A percentile compares a stretch with the other conserved stretches of the same genome.
phyloP scores from a whole-genome alignment of 2,113 vertebrate genomes.

The Lampris incognitus region DNA sequence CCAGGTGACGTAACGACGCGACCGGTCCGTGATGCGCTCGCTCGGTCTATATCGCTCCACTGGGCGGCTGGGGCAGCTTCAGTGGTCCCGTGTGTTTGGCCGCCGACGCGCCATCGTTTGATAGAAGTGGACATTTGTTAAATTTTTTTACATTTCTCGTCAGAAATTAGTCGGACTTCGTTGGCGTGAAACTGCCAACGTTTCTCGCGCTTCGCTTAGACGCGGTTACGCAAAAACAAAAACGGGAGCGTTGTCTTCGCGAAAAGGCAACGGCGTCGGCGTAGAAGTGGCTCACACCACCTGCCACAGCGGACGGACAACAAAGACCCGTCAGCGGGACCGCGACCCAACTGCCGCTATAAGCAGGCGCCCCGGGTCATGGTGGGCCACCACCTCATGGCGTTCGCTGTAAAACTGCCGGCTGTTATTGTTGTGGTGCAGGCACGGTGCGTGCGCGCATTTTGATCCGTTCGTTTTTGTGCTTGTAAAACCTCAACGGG shows the following conservation, averaged over 20 bases:
- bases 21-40: slow-evolving; percentile 56
- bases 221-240: not conserved
- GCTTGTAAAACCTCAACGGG: too few species aligned
- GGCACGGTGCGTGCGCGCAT: too few species aligned
- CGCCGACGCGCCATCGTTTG: not conserved
- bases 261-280: not conserved
- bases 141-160: too few species aligned
- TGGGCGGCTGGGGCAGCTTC: slow-evolving; percentile 49
- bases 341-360: slow-evolving; percentile 17
- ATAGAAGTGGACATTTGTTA: too few species aligned
- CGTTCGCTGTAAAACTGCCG: too few species aligned
- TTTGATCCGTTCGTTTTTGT: too few species aligned
- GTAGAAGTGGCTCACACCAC: slow-evolving; percentile 56
- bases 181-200: not conserved
- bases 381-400: too few species aligned
- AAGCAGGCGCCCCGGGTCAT: too few species aligned
- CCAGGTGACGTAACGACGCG: slow-evolving; percentile 61
- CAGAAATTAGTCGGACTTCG: too few species aligned
- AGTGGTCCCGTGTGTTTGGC: slow-evolving; percentile 4
- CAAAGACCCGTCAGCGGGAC: slow-evolving; percentile 52
- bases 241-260: not conserved
- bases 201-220: not conserved
- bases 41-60: slow-evolving; percentile 33
- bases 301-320: slow-evolving; percentile 64
- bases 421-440: too few species aligned